Base-by-base conservation (phyloP, 2,888 invertebrate genomes). In the Sinotaia quadrata region DNA sequence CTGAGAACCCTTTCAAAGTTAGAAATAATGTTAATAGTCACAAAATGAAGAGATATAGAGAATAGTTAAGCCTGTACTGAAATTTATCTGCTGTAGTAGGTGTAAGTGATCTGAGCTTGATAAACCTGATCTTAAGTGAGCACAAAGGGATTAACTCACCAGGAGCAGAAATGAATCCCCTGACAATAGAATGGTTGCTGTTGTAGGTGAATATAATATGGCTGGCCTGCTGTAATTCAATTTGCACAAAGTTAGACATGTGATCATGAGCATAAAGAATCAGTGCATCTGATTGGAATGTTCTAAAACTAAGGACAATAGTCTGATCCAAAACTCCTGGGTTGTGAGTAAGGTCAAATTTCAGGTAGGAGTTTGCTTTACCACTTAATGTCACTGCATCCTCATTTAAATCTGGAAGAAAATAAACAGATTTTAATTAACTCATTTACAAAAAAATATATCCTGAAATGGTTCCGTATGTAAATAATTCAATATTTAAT, bases 361-460 rank as follows among this genome's bases (percentile, higher is more conserved):
- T 90, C 63, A 91, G 91, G 73, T 91, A 91, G 78, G 95, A 90
- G 82, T 93, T 92, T 80, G 93, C 93, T 67, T 92, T 91, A 2
- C 93, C 94, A 81, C 94, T 93, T 85, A 97, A 95, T 51, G 96
- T 97, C 78, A 96, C 89, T 0, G 94, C 94, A 88, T 96, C 95
- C 76, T 92, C 92, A 87, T 97, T 97, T 80, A 96, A 94, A 88
- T 97, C 96, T 97, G 89, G 66, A 76, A 80, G 41, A 62, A 33
- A 49, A 51, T 51, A 52, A 59, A 29, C 29, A 63, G n/a, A 4
- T 36, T n/a, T 33, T 7, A 15, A 8, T n/a, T 21, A 21, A 54
- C 12, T 36, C 21, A 18, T 24, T 56, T 54, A 7, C 0, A 49
- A 34, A 29, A 21, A 18, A 52, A 33, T 33, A 29, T 10, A 56